phyloP scores from a whole-genome alignment of 2,888 invertebrate genomes.

The Palloptera scutellata region DNA sequence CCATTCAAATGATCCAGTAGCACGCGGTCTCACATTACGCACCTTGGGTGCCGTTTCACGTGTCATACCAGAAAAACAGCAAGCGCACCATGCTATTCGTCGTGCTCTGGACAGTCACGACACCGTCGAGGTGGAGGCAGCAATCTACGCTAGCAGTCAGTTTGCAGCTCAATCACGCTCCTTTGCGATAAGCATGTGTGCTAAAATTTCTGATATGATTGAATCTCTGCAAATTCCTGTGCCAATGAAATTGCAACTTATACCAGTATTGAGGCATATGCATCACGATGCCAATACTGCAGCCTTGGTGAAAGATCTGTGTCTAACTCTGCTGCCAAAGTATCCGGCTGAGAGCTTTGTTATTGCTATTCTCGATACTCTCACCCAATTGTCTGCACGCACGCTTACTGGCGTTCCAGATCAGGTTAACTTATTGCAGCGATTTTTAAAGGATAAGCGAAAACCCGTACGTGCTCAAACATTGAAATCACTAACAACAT shows the following conservation, averaged over 20 bases:
- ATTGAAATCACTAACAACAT: conserved; percentile 72
- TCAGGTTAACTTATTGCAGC: conserved; percentile 75
- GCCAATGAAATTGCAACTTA: conserved; percentile 88
- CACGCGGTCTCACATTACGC: conserved; percentile 84
- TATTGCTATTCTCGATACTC: conserved; percentile 81
- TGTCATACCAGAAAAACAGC: conserved; percentile 92
- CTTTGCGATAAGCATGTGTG: conserved; percentile 96
- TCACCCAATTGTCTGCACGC: conserved; percentile 87
- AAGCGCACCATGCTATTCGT: conserved; percentile 94
- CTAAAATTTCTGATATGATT: conserved; percentile 95
- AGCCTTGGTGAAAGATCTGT: conserved; percentile 75
- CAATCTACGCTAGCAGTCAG: conserved; percentile 92
- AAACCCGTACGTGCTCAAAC: conserved; percentile 74
- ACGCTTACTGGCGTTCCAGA: conserved; percentile 90
- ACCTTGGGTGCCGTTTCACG: conserved; percentile 92
- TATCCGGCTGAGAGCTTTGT: conserved; percentile 85
- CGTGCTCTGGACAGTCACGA: conserved; percentile 93
- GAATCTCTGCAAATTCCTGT: conserved; percentile 91
- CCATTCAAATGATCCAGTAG: conserved; percentile 96
- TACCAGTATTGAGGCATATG: conserved; percentile 91
- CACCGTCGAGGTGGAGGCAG: conserved; percentile 94
- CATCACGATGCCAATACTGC: conserved; percentile 79
- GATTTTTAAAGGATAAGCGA: conserved; percentile 76
- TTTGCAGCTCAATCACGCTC: conserved; percentile 94
- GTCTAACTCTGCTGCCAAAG: conserved; percentile 76